phyloP scores from a whole-genome alignment of 2,113 vertebrate species.

The Triplophysa rosa region DNA sequence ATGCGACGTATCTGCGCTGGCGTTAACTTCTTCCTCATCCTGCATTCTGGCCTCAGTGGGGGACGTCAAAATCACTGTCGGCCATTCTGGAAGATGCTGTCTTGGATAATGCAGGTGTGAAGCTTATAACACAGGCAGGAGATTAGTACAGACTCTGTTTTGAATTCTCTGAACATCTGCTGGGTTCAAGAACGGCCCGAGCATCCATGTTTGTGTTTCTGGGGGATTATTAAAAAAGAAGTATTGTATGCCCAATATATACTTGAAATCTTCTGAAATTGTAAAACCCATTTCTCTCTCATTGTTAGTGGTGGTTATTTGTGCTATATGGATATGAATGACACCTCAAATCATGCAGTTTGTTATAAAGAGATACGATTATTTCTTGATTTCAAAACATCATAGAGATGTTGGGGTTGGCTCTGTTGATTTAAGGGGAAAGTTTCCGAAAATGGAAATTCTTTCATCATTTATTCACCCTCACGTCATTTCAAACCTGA shows the following conservation, averaged over 20 bases:
- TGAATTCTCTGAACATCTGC: slow-evolving; percentile 45
- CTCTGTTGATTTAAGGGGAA: too few species aligned
- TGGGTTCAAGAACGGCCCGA: slow-evolving; percentile 25
- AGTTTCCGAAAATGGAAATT: too few species aligned
- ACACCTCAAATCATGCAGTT: too few species aligned
- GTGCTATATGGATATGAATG: too few species aligned
- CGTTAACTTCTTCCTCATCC: slow-evolving; percentile 43
- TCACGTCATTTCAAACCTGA: too few species aligned
- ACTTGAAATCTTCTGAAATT: slow-evolving; percentile 8
- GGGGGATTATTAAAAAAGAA: slow-evolving; percentile 16
- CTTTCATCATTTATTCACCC: too few species aligned
- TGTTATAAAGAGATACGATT: too few species aligned
- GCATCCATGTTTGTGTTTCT: slow-evolving; percentile 23
- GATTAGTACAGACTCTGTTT: slow-evolving; percentile 50
- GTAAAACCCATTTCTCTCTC: too few species aligned
- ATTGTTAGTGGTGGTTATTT: too few species aligned
- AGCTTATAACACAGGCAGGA: slow-evolving; percentile 48
- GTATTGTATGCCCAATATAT: not conserved
- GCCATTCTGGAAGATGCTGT: slow-evolving; percentile 35
- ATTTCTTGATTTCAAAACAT: too few species aligned
- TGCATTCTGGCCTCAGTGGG: slow-evolving; percentile 30
- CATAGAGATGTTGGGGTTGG: too few species aligned
- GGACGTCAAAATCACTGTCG: slow-evolving; percentile 28
- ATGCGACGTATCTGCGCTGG: slow-evolving; percentile 41
- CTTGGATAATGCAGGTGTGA: slow-evolving; percentile 44